Evolutionary conservation across 2,797 vertebrate genomes (phyloP).

Genomic region (Onychomys arenicola): DNA sequence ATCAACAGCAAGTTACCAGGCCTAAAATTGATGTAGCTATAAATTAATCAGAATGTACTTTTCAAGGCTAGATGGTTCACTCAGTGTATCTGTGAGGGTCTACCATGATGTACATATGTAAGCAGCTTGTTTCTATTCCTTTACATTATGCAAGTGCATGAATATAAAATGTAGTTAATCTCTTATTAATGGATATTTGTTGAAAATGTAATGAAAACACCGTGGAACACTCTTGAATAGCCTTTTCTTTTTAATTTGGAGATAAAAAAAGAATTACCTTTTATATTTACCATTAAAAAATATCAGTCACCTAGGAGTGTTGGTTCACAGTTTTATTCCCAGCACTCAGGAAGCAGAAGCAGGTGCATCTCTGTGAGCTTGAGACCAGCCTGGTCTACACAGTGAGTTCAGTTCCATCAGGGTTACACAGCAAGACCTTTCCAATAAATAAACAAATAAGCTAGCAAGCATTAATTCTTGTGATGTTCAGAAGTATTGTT

Average conservation of each 20-base stretch:
- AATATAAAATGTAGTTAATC: neutral
- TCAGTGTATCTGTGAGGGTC: neutral
- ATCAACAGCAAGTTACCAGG: neutral
- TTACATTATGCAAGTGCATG: neutral
- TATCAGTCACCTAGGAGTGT: neutral
- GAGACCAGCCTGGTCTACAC: neutral
- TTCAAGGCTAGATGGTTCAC: neutral
- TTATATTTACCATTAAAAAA: neutral
- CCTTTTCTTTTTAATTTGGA: constrained; percentile 15
- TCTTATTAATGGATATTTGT: neutral
- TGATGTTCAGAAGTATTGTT: constrained; percentile 29
- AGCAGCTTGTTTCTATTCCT: neutral
- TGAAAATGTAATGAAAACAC: neutral
- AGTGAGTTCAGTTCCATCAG: neutral
- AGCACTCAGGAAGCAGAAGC: neutral
- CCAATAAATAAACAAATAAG: neutral
- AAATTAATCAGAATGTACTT: neutral
- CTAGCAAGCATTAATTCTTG: neutral
- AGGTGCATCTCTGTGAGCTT: neutral
- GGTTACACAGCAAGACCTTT: neutral
- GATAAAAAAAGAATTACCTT: neutral
- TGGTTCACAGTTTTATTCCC: neutral
- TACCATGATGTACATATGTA: neutral
- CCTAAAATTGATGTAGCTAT: constrained; percentile 38
- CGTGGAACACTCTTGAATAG: neutral